These are phyloP conservation scores for Nephrotoma guestfalica DNA, from an alignment of 2,888 invertebrate species.

Conservation along the genomic window DNA sequence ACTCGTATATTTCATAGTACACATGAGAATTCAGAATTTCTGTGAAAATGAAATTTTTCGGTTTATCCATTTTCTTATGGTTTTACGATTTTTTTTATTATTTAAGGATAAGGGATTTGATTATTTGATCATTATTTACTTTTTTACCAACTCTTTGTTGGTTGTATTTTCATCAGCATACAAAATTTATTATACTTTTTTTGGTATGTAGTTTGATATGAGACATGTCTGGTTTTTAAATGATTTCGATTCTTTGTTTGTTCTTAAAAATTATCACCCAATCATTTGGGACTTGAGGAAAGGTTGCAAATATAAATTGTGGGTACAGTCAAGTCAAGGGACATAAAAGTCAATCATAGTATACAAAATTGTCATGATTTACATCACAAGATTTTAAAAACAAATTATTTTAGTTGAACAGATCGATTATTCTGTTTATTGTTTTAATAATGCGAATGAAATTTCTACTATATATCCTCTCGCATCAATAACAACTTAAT, in stretches of 20 bases:
- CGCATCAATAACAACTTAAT: no score
- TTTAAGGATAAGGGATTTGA: not conserved
- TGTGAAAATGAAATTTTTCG: not conserved
- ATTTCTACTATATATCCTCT: no score
- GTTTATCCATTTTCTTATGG: not conserved
- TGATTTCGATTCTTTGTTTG: not conserved
- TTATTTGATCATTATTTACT: not conserved
- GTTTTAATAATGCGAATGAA: no score
- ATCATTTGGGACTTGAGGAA: not conserved
- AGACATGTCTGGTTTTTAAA: not conserved
- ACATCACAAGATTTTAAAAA: no score
- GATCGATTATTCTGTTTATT: no score
- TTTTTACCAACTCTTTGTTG: not conserved
- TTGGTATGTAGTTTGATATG: not conserved
- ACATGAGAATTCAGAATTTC: not conserved
- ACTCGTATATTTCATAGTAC: not conserved
- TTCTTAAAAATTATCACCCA: not conserved
- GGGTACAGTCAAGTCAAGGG: not conserved
- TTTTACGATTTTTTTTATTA: not conserved
- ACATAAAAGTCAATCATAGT: not conserved
- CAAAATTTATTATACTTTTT: not conserved
- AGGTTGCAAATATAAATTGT: slow-evolving; percentile 9
- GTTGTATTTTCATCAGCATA: not conserved
- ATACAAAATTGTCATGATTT: not conserved
- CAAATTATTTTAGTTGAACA: no score